Evolutionary conservation across 1,140 invertebrate genomes (phyloP).

Genomic region (Meloidogyne chitwoodi): DNA sequence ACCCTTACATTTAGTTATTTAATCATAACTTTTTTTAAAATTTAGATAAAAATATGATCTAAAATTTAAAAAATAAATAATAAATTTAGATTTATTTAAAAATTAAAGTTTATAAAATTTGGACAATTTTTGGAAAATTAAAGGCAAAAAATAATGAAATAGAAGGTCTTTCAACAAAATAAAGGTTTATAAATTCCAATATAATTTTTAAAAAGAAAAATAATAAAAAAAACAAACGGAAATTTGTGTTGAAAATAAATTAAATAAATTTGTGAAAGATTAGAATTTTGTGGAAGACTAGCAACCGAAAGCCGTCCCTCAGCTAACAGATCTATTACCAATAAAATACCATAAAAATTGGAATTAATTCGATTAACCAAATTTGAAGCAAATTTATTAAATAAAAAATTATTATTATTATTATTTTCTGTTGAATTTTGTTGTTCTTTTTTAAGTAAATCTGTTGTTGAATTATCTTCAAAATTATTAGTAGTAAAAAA

Average conservation of each 20-base stretch:
- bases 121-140: no score
- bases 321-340: slow-evolving; percentile 87
- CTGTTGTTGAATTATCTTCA: not conserved
- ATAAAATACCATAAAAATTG: slow-evolving; percentile 83
- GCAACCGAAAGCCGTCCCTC: slow-evolving; percentile 87
- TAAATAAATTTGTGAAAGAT: slow-evolving; percentile 74
- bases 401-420: slow-evolving; percentile 54
- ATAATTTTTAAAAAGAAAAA: slow-evolving; percentile 60
- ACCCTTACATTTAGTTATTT: no score
- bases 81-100: no score
- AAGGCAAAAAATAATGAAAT: no score
- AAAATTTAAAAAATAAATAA: no score
- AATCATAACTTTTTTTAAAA: no score
- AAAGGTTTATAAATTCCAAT: no score
- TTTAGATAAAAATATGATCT: no score
- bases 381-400: slow-evolving; percentile 78
- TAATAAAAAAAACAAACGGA: slow-evolving; percentile 83
- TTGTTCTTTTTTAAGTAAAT: not conserved
- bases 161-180: no score
- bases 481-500: not conserved
- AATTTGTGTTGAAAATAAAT: slow-evolving; percentile 86
- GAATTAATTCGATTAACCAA: slow-evolving; percentile 76
- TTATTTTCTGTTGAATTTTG: slow-evolving; percentile 49
- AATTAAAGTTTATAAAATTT: no score
- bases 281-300: slow-evolving; percentile 79